Conservation (phyloP, 2,888 invertebrate species). For the Synergus japonicus region DNA sequence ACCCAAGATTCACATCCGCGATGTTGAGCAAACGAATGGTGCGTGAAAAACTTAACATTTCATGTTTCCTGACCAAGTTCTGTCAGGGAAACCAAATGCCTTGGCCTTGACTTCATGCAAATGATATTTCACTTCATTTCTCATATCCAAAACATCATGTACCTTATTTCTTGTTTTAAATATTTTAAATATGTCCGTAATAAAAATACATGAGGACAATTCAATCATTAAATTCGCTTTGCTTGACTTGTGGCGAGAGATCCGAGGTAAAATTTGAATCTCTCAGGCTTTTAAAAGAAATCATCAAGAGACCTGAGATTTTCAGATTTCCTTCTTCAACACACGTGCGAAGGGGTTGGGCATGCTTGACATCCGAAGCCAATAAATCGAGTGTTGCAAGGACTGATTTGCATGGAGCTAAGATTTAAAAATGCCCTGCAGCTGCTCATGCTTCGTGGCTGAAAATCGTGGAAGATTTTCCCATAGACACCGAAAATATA, state of each 20-base stretch:
- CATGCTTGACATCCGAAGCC: slow-evolving; percentile 61
- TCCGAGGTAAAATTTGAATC: not conserved
- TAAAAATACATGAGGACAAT: too few species aligned
- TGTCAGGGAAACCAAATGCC: not conserved
- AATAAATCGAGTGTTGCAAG: slow-evolving; percentile 64
- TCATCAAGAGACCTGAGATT: not conserved
- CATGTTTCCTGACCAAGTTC: slow-evolving; percentile 14
- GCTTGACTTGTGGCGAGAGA: not conserved
- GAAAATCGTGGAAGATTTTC: slow-evolving; percentile 65
- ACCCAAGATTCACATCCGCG: slow-evolving; percentile 49
- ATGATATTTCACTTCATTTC: not conserved
- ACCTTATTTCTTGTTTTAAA: too few species aligned
- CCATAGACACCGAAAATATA: slow-evolving; percentile 65
- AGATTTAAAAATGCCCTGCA: slow-evolving; percentile 61
- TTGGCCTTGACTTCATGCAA: not conserved
- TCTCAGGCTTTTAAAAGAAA: not conserved
- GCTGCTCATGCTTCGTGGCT: slow-evolving; percentile 56
- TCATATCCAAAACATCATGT: not conserved
- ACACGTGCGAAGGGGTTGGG: slow-evolving; percentile 39
- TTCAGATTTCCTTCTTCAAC: not conserved
- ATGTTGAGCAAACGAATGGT: slow-evolving; percentile 38
- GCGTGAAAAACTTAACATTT: slow-evolving; percentile 4
- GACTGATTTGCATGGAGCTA: slow-evolving; percentile 74
- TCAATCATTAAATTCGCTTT: too few species aligned
- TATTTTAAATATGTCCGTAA: too few species aligned